Conservation (phyloP, 2,113 vertebrate genomes). For the Astatoreochromis straeleni region DNA sequence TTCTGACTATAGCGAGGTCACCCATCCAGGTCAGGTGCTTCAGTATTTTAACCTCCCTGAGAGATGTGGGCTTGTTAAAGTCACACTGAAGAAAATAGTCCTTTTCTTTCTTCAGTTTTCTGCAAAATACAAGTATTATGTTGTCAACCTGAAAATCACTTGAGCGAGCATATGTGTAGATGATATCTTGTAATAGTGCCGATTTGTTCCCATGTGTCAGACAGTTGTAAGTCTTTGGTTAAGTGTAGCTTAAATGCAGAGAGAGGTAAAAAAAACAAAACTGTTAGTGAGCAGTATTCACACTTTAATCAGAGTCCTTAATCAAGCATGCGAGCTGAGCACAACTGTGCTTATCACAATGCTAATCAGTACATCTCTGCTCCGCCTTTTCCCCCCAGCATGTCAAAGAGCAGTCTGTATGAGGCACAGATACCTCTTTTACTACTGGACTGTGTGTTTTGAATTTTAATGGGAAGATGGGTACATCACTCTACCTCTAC, state of each 20-base stretch:
- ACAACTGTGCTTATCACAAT: slow-evolving; percentile 41
- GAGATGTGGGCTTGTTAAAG: background rate
- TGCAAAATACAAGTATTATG: background rate
- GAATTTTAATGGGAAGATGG: slow-evolving; percentile 42
- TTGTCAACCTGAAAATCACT: background rate
- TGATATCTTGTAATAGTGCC: background rate
- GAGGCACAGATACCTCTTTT: slow-evolving; percentile 47
- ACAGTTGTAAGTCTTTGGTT: background rate
- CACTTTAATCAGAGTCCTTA: slow-evolving; percentile 24
- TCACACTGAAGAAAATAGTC: background rate
- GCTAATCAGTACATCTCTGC: slow-evolving; percentile 54
- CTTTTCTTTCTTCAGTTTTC: background rate
- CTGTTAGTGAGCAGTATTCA: background rate
- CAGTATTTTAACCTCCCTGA: background rate
- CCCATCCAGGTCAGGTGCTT: background rate
- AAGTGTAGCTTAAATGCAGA: background rate
- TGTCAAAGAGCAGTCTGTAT: slow-evolving; percentile 63
- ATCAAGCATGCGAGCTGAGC: slow-evolving; percentile 31
- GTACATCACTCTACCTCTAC: background rate
- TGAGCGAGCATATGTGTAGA: background rate
- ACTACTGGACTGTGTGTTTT: slow-evolving; percentile 6
- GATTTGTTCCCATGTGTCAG: background rate
- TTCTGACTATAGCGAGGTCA: background rate
- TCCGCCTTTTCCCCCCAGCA: background rate
- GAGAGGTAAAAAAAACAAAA: background rate